A percentile compares a stretch with the other conserved stretches of the same genome.
Conservation (phyloP, 1,140 invertebrate genomes). For the Drosophila kurseongensis region DNA sequence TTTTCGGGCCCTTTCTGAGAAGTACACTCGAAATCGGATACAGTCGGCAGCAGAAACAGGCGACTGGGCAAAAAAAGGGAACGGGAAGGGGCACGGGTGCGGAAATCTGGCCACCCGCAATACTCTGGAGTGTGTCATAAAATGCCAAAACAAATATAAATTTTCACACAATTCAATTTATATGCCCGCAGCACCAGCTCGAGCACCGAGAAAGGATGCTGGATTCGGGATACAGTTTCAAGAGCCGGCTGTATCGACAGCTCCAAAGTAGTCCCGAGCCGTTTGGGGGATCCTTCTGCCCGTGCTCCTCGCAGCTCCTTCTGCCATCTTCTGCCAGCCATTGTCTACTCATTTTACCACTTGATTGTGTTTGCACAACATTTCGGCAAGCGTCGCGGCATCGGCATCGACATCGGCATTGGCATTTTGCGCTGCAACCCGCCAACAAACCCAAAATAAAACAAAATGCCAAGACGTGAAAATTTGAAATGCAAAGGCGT, state of each 20-base stretch:
- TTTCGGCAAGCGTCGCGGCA: constrained; percentile 33
- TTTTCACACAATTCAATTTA: constrained; percentile 76
- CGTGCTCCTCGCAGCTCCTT: constrained; percentile 13
- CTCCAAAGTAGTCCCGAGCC: constrained; percentile 30
- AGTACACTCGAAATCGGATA: constrained; percentile 34
- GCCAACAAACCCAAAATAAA: constrained; percentile 12
- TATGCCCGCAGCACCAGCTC: constrained; percentile 38
- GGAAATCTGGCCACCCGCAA: constrained; percentile 48
- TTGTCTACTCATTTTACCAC: constrained; percentile 77
- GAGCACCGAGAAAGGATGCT: constrained; percentile 45
- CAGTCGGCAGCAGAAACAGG: constrained; percentile 28
- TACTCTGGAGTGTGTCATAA: constrained; percentile 67
- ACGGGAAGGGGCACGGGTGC: not conserved
- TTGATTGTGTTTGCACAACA: constrained; percentile 72
- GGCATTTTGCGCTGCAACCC: constrained; percentile 15
- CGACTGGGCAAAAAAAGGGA: constrained; percentile 3
- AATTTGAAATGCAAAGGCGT: constrained; percentile 62
- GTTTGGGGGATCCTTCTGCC: constrained; percentile 6
- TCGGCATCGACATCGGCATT: not conserved
- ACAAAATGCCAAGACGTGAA: constrained; percentile 24
- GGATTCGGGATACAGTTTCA: constrained; percentile 49
- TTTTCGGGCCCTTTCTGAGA: constrained; percentile 20
- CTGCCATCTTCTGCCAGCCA: constrained; percentile 19
- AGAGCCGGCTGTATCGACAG: constrained; percentile 50
- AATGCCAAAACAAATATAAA: constrained; percentile 74